Evolutionary conservation across 2,113 vertebrate genomes (phyloP).

Genomic region (Gymnobelideus leadbeateri): DNA sequence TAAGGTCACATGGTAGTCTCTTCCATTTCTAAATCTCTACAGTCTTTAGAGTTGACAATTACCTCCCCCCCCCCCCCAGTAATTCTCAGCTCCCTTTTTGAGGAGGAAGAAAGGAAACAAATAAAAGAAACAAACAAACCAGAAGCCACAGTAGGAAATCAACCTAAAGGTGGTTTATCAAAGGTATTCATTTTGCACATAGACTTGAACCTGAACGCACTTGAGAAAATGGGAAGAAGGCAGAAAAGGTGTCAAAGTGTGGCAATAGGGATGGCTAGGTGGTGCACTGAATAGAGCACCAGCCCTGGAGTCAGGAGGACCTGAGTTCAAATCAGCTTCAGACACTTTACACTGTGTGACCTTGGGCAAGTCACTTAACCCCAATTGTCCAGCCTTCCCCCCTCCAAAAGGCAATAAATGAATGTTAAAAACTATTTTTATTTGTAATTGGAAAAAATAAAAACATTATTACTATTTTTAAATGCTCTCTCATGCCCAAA

Average conservation of each 20-base stretch:
- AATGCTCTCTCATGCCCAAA: neutral
- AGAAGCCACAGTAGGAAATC: neutral
- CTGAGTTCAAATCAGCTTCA: too few species aligned
- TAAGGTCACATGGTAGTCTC: neutral
- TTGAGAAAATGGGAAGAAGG: neutral
- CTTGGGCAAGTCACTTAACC: too few species aligned
- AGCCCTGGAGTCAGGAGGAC: too few species aligned
- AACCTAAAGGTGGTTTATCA: neutral
- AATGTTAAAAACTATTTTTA: neutral
- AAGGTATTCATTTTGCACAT: neutral
- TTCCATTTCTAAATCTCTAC: neutral
- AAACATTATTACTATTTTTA: neutral
- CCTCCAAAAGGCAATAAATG: too few species aligned
- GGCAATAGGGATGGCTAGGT: neutral
- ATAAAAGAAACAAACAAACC: neutral
- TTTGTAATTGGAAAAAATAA: neutral
- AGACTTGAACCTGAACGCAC: constrained; percentile 1
- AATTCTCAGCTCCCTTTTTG: neutral
- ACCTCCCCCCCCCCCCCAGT: too few species aligned
- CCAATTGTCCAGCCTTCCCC: too few species aligned
- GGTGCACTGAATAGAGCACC: too few species aligned
- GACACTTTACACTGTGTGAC: too few species aligned
- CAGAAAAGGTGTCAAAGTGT: neutral
- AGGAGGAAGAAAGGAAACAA: neutral
- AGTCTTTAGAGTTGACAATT: neutral